Evolutionary conservation across 2,113 vertebrate species (phyloP).

Genomic region (Labrus mixtus): DNA sequence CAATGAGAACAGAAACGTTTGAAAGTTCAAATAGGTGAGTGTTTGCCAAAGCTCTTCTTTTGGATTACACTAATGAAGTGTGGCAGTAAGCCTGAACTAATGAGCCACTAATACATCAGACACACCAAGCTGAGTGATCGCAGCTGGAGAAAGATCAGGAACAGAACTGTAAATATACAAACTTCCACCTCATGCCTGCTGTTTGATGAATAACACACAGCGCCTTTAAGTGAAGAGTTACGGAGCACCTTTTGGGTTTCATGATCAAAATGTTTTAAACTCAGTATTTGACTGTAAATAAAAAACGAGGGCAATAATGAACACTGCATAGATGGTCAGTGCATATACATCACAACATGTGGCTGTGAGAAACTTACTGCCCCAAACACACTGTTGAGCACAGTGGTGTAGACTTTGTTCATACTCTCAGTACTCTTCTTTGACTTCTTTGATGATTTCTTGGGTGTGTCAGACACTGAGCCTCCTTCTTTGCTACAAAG

Average conservation of each 20-base stretch:
- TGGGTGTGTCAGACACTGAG: slow-evolving; percentile 59
- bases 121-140: slow-evolving; percentile 48
- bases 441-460: slow-evolving; percentile 72
- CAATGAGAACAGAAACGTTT: not conserved
- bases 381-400: slow-evolving; percentile 83
- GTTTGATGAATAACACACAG: not conserved
- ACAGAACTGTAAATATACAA: not conserved
- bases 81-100: slow-evolving; percentile 64
- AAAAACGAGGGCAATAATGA: too few relatives aligned
- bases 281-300: not conserved
- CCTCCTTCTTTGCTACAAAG: slow-evolving; percentile 50
- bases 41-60: not conserved
- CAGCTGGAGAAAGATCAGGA: slow-evolving; percentile 45
- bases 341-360: not conserved
- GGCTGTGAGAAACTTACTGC: slow-evolving; percentile 62
- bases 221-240: too few relatives aligned
- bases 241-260: too few relatives aligned
- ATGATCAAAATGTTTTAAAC: not conserved
- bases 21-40: not conserved
- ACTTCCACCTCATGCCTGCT: not conserved
- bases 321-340: too few relatives aligned
- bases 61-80: slow-evolving; percentile 61
- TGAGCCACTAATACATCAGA: slow-evolving; percentile 53
- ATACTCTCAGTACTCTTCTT: slow-evolving; percentile 76
- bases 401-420: slow-evolving; percentile 79